Conservation (phyloP, 2,888 invertebrate species). For the Trachelus tabidus region DNA sequence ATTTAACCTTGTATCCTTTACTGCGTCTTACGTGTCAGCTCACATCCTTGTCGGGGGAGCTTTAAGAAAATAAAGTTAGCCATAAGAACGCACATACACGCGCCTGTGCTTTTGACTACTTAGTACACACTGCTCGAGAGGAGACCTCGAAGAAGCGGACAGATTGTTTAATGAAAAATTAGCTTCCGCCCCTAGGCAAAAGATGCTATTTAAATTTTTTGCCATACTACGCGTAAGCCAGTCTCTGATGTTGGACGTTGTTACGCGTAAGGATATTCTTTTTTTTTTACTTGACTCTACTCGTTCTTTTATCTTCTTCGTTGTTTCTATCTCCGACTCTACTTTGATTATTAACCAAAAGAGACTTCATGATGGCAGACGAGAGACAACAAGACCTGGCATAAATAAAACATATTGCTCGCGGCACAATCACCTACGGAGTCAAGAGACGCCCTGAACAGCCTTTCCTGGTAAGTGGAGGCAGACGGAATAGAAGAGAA, state of each 20-base stretch:
- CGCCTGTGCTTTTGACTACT: not conserved
- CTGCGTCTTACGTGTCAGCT: not conserved
- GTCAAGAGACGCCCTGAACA: conserved; percentile 11
- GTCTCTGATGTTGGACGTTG: not conserved
- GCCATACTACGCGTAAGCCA: not conserved
- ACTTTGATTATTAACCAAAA: conserved; percentile 38
- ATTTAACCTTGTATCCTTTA: not conserved
- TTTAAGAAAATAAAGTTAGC: not conserved
- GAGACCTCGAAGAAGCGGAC: not conserved
- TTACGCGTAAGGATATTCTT: not conserved
- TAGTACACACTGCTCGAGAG: not conserved
- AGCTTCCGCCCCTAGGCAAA: conserved; percentile 14
- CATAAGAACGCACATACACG: not conserved
- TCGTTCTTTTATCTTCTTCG: conserved; percentile 7
- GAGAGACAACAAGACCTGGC: conserved; percentile 27
- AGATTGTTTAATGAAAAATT: conserved; percentile 23
- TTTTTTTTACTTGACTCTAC: not conserved
- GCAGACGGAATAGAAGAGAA: conserved; percentile 18
- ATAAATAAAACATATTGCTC: conserved; percentile 51
- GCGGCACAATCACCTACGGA: conserved; percentile 36
- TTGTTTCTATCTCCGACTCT: conserved; percentile 1
- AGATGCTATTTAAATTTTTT: not conserved
- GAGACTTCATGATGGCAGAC: conserved; percentile 18
- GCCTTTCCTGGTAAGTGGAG: conserved; percentile 4
- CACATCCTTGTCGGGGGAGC: not conserved